Conservation (phyloP, 1,140 invertebrate species). For the Onthophagus taurus region DNA sequence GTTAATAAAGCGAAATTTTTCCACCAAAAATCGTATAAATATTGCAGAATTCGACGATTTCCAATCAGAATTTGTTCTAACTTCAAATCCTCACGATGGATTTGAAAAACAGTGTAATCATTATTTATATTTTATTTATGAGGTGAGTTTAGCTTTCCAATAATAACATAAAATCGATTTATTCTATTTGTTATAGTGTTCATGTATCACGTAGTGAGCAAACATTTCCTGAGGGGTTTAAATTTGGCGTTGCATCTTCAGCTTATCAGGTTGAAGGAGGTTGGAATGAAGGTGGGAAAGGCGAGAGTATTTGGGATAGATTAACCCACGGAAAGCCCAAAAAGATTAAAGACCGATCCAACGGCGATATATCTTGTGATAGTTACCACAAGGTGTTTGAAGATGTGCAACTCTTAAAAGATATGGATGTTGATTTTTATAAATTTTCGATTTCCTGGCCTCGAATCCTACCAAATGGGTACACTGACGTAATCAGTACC, state of each 20-base stretch:
- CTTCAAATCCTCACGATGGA: too few species aligned
- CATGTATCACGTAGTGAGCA: too few species aligned
- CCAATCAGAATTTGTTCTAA: too few species aligned
- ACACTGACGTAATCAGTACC: conserved; percentile 40
- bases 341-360: conserved; percentile 34
- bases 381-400: conserved; percentile 42
- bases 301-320: conserved; percentile 36
- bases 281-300: conserved; percentile 18
- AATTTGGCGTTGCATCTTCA: background rate
- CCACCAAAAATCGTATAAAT: too few species aligned
- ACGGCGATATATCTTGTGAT: conserved; percentile 43
- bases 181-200: too few species aligned
- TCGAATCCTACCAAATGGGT: conserved; percentile 45
- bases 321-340: conserved; percentile 26
- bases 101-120: too few species aligned
- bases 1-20: too few species aligned
- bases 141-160: too few species aligned
- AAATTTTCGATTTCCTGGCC: conserved; percentile 56
- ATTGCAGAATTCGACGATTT: too few species aligned
- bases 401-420: conserved; percentile 40
- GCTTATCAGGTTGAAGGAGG: conserved; percentile 6
- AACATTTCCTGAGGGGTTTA: background rate
- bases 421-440: conserved; percentile 43
- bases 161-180: too few species aligned
- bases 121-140: too few species aligned